These are phyloP conservation scores for Neoitamus cyanurus DNA, from an alignment of 2,888 invertebrate species.

Conservation along the genomic window DNA sequence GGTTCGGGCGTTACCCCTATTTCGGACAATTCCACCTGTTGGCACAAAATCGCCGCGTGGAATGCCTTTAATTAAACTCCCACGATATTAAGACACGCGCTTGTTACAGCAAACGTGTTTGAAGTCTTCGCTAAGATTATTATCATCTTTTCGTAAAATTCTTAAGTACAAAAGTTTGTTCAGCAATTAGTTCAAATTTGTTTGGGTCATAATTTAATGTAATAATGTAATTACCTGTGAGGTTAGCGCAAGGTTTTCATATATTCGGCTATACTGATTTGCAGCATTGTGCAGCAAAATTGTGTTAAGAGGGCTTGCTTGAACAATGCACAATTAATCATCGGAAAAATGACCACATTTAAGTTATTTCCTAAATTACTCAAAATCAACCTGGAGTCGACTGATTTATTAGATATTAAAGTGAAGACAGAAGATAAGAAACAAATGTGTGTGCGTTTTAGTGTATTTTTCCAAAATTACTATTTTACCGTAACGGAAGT, in stretches of 20 bases:
- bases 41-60: neutral
- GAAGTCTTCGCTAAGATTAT: neutral
- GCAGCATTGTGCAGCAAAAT: no score
- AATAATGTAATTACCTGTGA: neutral
- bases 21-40: neutral
- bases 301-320: neutral
- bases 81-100: neutral
- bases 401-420: no score
- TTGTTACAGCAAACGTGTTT: neutral
- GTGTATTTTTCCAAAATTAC: no score
- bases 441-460: no score
- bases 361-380: no score
- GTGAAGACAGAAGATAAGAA: no score
- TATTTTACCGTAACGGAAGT: no score
- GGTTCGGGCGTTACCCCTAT: constrained; percentile 21
- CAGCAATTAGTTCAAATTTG: neutral
- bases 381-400: no score
- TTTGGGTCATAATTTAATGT: neutral
- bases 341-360: no score
- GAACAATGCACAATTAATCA: neutral
- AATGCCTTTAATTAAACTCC: neutral
- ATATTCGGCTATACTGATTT: neutral
- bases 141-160: neutral
- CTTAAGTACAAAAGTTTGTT: neutral
- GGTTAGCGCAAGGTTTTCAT: neutral